Base-by-base conservation (phyloP, 2,888 invertebrate genomes). In the Sesamia inferens region DNA sequence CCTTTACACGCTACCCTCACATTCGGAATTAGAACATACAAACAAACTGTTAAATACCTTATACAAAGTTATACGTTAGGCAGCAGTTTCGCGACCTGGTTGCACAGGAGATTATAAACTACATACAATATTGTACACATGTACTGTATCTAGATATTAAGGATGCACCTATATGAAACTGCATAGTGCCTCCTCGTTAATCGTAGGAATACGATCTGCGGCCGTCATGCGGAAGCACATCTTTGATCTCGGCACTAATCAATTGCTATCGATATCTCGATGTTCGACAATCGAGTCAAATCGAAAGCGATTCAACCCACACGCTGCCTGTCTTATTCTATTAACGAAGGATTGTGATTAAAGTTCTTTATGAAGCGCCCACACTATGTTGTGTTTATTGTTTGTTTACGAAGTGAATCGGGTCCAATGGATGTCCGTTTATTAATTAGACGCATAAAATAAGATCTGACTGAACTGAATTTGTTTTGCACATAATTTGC, bases 171-270 rank as follows among this genome's bases (percentile, higher is more conserved):
- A 73, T 63, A 64, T 78, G 76, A 77, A 83, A 87, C 83, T 88
- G 86, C 82, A 86, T 86, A 88, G 75, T 87, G 85, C 82, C 75
- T 84, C 84, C 87, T 91, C 88, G 88, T 89, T 91, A 90, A 90
- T 91, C 89, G 87, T 84, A 85, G 89, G 88, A 88, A 86, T 87
- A 87, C 86, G 89, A 88, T 90, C 87, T 87, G 87, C 87, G 85
- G 87, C 90, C 87, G 89, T 91, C 93, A 92, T 88, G 94, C 93
- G 93, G 94, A 94, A 94, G 93, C 91, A 90, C 91, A 93, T 93
- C 93, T 93, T 93, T 93, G 94, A 94, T 94, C 93, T 93, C 89
- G 85, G 85, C 87, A 85, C 89, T 92, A 94, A 94, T 94, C 94
- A 93, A 93, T 93, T 92, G 89, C 89, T 91, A 93, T 91, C 92